Evolutionary conservation across 2,797 vertebrate species (phyloP).

Genomic region (Craterocephalus amniculus): DNA sequence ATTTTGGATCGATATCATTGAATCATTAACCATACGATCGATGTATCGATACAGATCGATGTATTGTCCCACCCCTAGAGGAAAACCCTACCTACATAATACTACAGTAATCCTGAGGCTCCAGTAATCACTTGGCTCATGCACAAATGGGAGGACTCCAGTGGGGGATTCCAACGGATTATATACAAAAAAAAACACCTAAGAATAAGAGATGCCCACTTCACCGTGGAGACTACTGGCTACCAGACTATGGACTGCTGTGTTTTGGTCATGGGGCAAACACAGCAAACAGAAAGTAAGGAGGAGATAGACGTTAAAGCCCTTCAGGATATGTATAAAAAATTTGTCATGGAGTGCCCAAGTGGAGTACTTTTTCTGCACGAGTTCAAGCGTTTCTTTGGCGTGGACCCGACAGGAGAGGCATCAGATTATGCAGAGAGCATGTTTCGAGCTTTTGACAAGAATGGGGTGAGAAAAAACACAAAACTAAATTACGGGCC

Average conservation of each 20-base stretch:
- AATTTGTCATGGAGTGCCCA: constrained; percentile 80
- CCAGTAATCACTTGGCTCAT: constrained; percentile 54
- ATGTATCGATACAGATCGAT: too few relatives aligned
- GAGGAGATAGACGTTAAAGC: constrained; percentile 76
- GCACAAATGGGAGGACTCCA: constrained; percentile 32
- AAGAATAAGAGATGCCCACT: constrained; percentile 2
- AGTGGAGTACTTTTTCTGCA: constrained; percentile 80
- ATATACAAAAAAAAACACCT: constrained; percentile 31
- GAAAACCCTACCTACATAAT: constrained; percentile 57
- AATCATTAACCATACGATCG: too few relatives aligned
- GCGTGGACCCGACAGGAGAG: constrained; percentile 76
- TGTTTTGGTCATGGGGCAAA: constrained; percentile 74
- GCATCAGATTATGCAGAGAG: constrained; percentile 79
- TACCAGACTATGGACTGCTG: constrained; percentile 46
- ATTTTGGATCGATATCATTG: too few relatives aligned
- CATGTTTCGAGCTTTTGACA: constrained; percentile 84
- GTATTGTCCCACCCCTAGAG: too few relatives aligned
- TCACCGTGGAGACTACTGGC: background rate
- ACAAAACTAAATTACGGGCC: background rate
- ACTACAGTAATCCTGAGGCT: constrained; percentile 57
- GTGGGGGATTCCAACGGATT: constrained; percentile 43
- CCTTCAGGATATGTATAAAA: constrained; percentile 84
- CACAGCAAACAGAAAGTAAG: constrained; percentile 62
- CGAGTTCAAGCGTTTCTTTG: constrained; percentile 85
- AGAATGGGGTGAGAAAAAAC: constrained; percentile 79